Evolutionary conservation across 1,140 invertebrate genomes (phyloP), one percentile per base, ranked within the genome.

Genomic region (Mylabris phalerata): DNA sequence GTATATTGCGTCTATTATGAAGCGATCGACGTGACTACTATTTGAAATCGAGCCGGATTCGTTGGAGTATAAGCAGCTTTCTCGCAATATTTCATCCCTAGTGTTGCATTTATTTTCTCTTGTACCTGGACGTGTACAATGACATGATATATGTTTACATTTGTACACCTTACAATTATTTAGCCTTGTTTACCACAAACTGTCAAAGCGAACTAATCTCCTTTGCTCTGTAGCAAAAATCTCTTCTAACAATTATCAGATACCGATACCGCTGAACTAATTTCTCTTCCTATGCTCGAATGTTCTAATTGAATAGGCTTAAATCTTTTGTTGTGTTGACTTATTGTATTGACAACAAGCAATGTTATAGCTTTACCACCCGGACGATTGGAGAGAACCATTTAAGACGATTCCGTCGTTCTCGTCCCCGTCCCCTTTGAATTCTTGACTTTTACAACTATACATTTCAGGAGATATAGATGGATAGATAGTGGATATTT

Each of bases 131-230:
- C 32, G 7, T 1, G 32, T 32, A 32, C 32, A 32, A 32, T 5
- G 7, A 3, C 59, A 61, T 69, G 69, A 69, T 69, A 69, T 69
- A 71, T 69, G 69, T 68, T 67, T 71, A 69, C 65, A 66, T 59
- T 42, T 41, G 52, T 48, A 60, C 56, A 51, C 61, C 57, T 63
- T 62, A 68, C 67, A 71, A 70, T 70, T 65, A 68, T 57, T 66
- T 71, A 70, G 62, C 67, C 70, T 70, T 71, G 67, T 68, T 71
- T 68, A 71, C 70, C 68, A 55, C 68, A 70, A 71, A 62, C 67
- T 70, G 70, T 70, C 70, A 71, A 70, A 71, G 65, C 68, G 62
- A 63, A 70, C 67, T 71, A 71, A 71, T 71, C 70, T 68, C 56
- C 64, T 70, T 71, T 69, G 43, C 13, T 10, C 48, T 32, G 1